Percentiles rank a stretch among this genome's conserved stretches.
Evolutionary conservation across 2,888 invertebrate species (phyloP).

Genomic region (Lypha dubia): DNA sequence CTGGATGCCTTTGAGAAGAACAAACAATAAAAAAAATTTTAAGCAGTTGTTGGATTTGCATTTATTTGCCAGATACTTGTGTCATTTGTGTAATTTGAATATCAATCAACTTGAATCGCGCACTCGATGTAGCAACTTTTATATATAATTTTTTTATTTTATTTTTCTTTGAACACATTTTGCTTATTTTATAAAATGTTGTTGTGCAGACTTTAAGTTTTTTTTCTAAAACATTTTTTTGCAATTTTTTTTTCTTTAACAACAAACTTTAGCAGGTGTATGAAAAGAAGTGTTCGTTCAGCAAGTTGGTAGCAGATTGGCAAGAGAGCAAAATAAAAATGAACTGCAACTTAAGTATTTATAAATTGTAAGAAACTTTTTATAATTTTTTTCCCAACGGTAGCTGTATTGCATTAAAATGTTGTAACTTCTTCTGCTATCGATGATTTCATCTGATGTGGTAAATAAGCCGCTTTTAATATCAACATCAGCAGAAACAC

Average conservation of each 20-base stretch:
- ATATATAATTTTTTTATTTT: background rate
- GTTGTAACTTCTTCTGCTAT: constrained; percentile 70
- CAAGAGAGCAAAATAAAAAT: background rate
- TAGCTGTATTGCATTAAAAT: constrained; percentile 69
- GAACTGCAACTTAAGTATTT: constrained; percentile 21
- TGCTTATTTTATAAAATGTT: constrained; percentile 48
- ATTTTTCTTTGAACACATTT: constrained; percentile 19
- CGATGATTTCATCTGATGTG: constrained; percentile 72
- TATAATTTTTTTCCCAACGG: constrained; percentile 46
- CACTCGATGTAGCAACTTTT: constrained; percentile 36
- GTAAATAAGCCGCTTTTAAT: constrained; percentile 70
- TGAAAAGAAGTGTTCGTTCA: constrained; percentile 23
- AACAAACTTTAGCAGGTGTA: constrained; percentile 63
- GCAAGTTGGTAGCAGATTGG: constrained; percentile 12
- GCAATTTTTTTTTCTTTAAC: background rate
- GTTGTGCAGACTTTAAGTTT: constrained; percentile 55
- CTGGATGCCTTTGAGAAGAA: constrained; percentile 21
- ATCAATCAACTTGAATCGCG: constrained; percentile 72
- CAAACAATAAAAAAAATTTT: constrained; percentile 38
- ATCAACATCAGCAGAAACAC: constrained; percentile 56
- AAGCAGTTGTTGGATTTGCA: constrained; percentile 40
- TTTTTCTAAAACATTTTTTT: background rate
- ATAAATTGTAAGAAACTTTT: constrained; percentile 8
- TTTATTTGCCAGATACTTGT: constrained; percentile 69
- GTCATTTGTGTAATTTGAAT: constrained; percentile 74